Conservation (phyloP, 2,113 vertebrate genomes). For the Scolopax mira region DNA sequence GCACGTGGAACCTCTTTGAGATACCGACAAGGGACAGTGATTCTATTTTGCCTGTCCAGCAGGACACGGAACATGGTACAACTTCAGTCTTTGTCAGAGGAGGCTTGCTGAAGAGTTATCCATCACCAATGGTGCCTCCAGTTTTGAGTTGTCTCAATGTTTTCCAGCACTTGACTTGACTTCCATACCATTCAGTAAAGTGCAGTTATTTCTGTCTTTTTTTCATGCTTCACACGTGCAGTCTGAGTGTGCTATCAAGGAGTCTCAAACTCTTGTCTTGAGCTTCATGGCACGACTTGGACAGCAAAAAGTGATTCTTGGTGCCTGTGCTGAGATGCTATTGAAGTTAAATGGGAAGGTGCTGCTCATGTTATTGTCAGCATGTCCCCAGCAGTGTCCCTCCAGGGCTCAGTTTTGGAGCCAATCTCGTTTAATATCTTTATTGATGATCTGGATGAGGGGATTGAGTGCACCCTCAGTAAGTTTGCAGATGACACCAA, state of each 20-base stretch:
- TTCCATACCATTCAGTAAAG: neutral
- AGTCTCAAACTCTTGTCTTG: neutral
- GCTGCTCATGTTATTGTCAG: too few relatives aligned
- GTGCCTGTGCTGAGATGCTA: neutral
- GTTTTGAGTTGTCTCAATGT: neutral
- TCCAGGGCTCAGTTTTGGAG: too few relatives aligned
- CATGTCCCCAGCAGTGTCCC: too few relatives aligned
- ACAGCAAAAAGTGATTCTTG: neutral
- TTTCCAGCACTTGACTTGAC: neutral
- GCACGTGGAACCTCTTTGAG: neutral
- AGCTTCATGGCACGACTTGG: neutral
- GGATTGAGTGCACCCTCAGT: too few relatives aligned
- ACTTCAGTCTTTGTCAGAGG: neutral
- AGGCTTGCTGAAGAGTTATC: neutral
- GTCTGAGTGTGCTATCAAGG: fast-evolving
- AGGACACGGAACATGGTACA: too few relatives aligned
- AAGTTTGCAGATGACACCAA: too few relatives aligned
- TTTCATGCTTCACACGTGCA: neutral
- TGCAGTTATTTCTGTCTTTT: neutral
- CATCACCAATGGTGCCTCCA: neutral
- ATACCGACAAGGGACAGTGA: neutral
- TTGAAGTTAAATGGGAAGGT: neutral
- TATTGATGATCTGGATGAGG: too few relatives aligned
- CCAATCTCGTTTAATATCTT: too few relatives aligned
- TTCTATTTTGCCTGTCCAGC: neutral